Evolutionary conservation across 2,888 invertebrate species (phyloP), one percentile per base, ranked within the genome.

Genomic region (Sthenelais limicola): DNA sequence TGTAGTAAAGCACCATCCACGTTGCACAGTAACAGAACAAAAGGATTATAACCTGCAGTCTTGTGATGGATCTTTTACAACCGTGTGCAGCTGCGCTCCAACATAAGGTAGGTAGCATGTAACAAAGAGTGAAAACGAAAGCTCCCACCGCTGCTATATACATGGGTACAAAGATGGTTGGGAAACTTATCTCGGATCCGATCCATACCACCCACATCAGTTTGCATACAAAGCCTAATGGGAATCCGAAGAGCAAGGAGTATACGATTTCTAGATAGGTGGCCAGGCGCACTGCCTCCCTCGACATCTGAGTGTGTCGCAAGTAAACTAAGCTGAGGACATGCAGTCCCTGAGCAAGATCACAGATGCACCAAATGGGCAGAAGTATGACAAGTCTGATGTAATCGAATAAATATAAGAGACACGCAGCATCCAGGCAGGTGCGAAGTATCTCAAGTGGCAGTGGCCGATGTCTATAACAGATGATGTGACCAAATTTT

Each of bases 361-460:
- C 66, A 15, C 35, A 43, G 24, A 66, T 66, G 66, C 66, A 66
- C 66, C 66, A 66, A 15, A 66, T 35, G n/a, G 56, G 35, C 56
- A 56, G 56, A 15, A 56, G 30, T 35, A 56, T 35, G 33, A 56
- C 56, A 32, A 56, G 24, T 32, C 56, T 18, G 32, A 56, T 21
- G n/a, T 56, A 56, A n/a, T 35, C 56, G 21, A 56, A 21, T 32
- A 56, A 33, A 35, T 56, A 21, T 35, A 56, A 15, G 18, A 56
- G 15, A 3, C 32, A 33, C 33, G 56, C 56, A n/a, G 35, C 33
- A 18, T 56, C 56, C 21, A 56, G 18, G 56, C 56, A 56, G 9
- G 35, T 18, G 15, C 56, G 56, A 18, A 56, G 56, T 12, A 56
- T n/a, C 32, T 56, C 56, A 7, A 56, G 32, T 12, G 56, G 56